phyloP scores from a whole-genome alignment of 2,113 vertebrate species.

The Brachyistius frenatus region DNA sequence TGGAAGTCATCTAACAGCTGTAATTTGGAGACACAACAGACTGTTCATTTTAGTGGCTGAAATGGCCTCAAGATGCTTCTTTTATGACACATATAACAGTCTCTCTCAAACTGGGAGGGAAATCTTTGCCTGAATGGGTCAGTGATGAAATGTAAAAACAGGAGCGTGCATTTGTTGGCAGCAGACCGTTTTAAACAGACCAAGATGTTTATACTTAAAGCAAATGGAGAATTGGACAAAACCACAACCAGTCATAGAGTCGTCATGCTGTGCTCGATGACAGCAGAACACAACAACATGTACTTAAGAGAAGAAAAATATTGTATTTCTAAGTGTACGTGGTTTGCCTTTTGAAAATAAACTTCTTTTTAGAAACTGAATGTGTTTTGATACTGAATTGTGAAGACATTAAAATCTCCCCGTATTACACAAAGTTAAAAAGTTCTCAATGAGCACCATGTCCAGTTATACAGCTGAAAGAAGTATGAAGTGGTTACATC shows the following conservation, averaged over 20 bases:
- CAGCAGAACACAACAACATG: conserved; percentile 17
- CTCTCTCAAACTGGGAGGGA: conserved; percentile 28
- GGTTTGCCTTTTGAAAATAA: background rate
- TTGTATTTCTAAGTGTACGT: background rate
- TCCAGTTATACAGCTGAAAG: background rate
- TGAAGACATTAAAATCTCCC: background rate
- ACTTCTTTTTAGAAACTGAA: background rate
- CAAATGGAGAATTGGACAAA: conserved; percentile 1
- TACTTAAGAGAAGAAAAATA: background rate
- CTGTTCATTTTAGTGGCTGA: conserved; percentile 27
- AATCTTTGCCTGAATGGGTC: background rate
- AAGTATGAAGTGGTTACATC: background rate
- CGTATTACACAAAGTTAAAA: background rate
- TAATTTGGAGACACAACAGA: conserved; percentile 44
- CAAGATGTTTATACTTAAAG: background rate
- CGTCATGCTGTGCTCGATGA: background rate
- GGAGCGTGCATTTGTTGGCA: accelerated
- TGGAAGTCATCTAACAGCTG: conserved; percentile 50
- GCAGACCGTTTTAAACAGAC: conserved; percentile 1
- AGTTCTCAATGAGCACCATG: background rate
- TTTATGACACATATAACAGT: conserved; percentile 23
- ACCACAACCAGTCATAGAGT: background rate
- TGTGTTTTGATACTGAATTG: background rate
- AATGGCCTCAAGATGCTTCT: conserved; percentile 49
- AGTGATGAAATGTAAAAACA: background rate